Base-by-base conservation (phyloP, 1,140 invertebrate genomes). In the Pseudomyrmex sp. region DNA sequence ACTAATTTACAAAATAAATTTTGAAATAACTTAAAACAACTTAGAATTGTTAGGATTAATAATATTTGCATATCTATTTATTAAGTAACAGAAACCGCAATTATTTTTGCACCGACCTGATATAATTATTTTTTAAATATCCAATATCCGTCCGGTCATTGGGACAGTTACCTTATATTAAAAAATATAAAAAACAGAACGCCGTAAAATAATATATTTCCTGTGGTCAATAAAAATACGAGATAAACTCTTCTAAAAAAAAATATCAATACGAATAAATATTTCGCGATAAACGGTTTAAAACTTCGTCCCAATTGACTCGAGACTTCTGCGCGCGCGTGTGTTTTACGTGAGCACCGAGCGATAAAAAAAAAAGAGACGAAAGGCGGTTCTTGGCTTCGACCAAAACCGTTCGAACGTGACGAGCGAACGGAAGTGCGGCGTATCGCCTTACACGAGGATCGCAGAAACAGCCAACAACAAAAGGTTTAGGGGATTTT, bases 321-420 rank as follows among this genome's bases (percentile, higher is more conserved):
- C 48, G n/a, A 12, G 20, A 5, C 5, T 58, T 20, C 18, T 15
- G 35, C 35, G 35, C 35, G 35, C 35, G 35, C 35, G 35, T 35
- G 4, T 35, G 35, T 35, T 35, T 35, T 35, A 35, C 35, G 35
- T 35, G 35, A 35, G 35, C 35, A 35, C 35, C 35, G 35, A 35
- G 35, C 26, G 26, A 35, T 35, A 35, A 35, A 35, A 35, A 75
- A 75, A 82, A 75, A 18, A 82, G 54, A 18, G 35, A n/a, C 23
- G 63, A 65, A 87, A 86, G 54, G 54, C 26, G 50, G 18, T 35
- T 56, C 77, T 86, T 48, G 85, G 20, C 54, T 73, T 50, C 18
- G 48, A 44, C n/a, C 46, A 52, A 65, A 61, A 50, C 48, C 56
- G 46, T 83, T 87, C 44, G 70, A 75, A 86, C 79, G 65, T 87